A percentile compares a stretch with the other conserved stretches of the same genome.
These are phyloP conservation scores for Dichetophora obliterata DNA, from an alignment of 2,888 invertebrate genomes.

Conservation along the genomic window DNA sequence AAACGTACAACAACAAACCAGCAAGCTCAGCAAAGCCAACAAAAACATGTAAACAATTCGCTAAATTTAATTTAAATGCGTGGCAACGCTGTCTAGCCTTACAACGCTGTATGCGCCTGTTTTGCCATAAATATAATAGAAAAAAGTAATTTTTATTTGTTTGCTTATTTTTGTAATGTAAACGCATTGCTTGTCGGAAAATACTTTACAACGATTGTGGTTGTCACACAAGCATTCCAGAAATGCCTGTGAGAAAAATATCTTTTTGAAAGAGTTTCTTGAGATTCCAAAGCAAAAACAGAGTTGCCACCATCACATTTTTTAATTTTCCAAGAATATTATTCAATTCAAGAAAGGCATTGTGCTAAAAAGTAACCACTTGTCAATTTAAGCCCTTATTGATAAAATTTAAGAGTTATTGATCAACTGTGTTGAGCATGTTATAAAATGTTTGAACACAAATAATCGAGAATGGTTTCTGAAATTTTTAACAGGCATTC, in stretches of 20 bases:
- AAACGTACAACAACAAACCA: slow-evolving; percentile 1
- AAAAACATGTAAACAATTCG: background rate
- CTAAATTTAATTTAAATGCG: background rate
- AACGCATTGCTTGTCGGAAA: slow-evolving; percentile 7
- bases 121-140: background rate
- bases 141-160: background rate
- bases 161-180: background rate
- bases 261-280: too few relatives aligned
- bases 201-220: background rate
- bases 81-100: background rate
- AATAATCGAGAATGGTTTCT: too few relatives aligned
- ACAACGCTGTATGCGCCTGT: background rate
- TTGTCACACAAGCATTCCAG: background rate
- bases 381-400: too few relatives aligned
- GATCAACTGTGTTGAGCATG: too few relatives aligned
- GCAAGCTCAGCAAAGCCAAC: background rate
- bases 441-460: too few relatives aligned
- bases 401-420: too few relatives aligned
- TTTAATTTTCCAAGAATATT: too few relatives aligned
- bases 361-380: too few relatives aligned
- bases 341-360: too few relatives aligned
- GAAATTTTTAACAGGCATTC: too few relatives aligned
- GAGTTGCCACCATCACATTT: background rate
- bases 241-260: background rate
- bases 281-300: background rate